Base-by-base conservation (phyloP, 2,797 vertebrate species). In the Sebastes kiyomatsui region DNA sequence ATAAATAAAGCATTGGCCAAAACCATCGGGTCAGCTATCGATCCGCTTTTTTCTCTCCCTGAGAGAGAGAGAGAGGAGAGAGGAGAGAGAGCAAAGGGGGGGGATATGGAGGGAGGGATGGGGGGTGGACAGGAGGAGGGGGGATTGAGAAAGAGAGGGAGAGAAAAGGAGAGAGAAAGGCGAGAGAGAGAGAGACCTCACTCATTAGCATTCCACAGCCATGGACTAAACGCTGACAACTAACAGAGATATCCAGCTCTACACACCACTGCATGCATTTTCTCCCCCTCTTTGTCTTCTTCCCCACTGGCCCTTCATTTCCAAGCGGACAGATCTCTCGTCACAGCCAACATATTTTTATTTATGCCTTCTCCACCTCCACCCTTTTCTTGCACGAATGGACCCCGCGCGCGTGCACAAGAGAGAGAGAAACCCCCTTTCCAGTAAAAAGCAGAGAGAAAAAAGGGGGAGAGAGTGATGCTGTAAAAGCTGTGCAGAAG, bases 161-260 rank as follows among this genome's bases (percentile, higher is more conserved):
- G 7, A 38, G 35, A 18, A 16, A 14, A 28, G 22, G 61, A 38
- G 60, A 33, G 20, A 33, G 85, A 84, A 84, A 79, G 76, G 84
- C 64, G 84, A 88, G 89, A 88, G 89, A 82, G 88, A 88, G 89
- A 88, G 90, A 82, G 88, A 87, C 87, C 90, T 93, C 87, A 90
- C 94, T 97, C 96, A 97, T 98, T 97, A 97, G 96, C 97, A 97
- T 97, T 97, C 97, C 94, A 95, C 93, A 95, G 95, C 96, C 95
- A 96, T 94, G 97, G 95, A 97, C 96, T 96, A 95, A 94, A 93
- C 92, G 90, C 96, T 98, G 97, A 97, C 97, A 97, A 97, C 96
- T 98, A 97, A 97, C 97, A 98, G 97, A 98, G 97, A 97, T 97
- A 97, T 96, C 97, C 96, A 96, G 95, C 95, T 96, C 96, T 94